Evolutionary conservation across 2,113 vertebrate species (phyloP).

Genomic region (Bos indicus): DNA sequence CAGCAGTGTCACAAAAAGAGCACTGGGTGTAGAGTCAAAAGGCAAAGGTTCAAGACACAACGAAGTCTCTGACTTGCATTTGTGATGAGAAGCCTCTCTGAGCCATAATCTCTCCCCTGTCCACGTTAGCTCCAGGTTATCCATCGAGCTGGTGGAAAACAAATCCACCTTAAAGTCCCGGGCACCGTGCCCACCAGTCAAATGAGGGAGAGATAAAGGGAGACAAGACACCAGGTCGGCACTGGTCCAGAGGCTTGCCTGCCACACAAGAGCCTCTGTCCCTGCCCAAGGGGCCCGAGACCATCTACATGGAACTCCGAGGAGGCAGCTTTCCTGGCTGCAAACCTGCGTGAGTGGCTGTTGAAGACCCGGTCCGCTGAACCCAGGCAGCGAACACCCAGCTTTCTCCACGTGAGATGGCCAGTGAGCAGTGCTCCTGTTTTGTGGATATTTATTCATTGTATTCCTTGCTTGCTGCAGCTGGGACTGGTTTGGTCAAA

Average conservation of each 20-base stretch:
- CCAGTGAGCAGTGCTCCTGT: not conserved
- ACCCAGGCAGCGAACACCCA: too few relatives aligned
- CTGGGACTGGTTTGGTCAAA: not conserved
- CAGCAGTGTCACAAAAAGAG: not conserved
- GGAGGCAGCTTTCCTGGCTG: not conserved
- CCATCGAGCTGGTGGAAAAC: not conserved
- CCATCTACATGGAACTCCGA: not conserved
- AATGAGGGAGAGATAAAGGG: not conserved
- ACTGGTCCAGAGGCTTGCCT: not conserved
- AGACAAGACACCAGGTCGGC: not conserved
- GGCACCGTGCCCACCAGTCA: not conserved
- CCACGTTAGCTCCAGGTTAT: not conserved
- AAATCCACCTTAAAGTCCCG: too few relatives aligned
- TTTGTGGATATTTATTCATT: not conserved
- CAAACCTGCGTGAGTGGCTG: not conserved
- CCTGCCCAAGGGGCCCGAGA: too few relatives aligned
- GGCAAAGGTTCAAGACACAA: not conserved
- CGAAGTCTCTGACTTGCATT: not conserved
- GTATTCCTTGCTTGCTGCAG: conserved; percentile 15
- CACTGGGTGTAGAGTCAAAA: not conserved
- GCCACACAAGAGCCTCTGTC: too few relatives aligned
- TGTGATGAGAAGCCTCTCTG: not conserved
- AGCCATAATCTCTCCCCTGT: not conserved
- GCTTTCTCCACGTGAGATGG: not conserved
- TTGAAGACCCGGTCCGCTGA: not conserved